These are phyloP conservation scores for Drosophila varians DNA, from an alignment of 1,140 invertebrate species.

Conservation along the genomic window DNA sequence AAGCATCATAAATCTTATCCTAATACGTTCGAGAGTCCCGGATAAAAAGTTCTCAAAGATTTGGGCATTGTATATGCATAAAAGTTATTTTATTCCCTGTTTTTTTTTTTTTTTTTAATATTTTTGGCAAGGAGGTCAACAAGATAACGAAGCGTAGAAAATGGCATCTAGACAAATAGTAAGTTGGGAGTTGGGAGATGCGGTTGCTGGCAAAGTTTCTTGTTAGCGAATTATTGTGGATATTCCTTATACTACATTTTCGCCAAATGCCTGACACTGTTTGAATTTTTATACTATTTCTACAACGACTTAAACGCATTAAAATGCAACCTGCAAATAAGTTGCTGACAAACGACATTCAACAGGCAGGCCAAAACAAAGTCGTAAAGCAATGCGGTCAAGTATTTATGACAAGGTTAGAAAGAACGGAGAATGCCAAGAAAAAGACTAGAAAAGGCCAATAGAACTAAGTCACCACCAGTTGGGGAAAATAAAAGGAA, in stretches of 20 bases:
- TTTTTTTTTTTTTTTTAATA: constrained; percentile 4
- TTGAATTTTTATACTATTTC: constrained; percentile 16
- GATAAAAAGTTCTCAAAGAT: constrained; percentile 69
- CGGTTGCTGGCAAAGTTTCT: constrained; percentile 23
- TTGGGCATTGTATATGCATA: constrained; percentile 70
- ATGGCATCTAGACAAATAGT: constrained; percentile 43
- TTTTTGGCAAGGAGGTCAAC: constrained; percentile 12
- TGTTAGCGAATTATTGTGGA: neutral
- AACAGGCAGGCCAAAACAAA: constrained; percentile 49
- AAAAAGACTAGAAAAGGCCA: constrained; percentile 25
- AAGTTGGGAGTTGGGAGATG: constrained; percentile 14
- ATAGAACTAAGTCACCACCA: constrained; percentile 5
- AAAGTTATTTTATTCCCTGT: constrained; percentile 57
- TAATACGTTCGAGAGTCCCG: constrained; percentile 47
- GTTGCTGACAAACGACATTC: constrained; percentile 30
- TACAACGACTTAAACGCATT: constrained; percentile 58
- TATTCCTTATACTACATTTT: neutral
- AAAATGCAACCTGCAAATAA: constrained; percentile 59
- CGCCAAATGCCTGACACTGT: neutral
- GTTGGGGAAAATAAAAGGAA: constrained; percentile 2
- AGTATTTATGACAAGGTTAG: constrained; percentile 78
- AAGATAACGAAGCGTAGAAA: constrained; percentile 66
- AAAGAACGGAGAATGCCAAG: constrained; percentile 6
- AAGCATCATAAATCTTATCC: constrained; percentile 79
- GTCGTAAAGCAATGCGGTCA: constrained; percentile 71